Conservation (phyloP, 2,888 invertebrate species). For the Linnaemya tessellans region DNA sequence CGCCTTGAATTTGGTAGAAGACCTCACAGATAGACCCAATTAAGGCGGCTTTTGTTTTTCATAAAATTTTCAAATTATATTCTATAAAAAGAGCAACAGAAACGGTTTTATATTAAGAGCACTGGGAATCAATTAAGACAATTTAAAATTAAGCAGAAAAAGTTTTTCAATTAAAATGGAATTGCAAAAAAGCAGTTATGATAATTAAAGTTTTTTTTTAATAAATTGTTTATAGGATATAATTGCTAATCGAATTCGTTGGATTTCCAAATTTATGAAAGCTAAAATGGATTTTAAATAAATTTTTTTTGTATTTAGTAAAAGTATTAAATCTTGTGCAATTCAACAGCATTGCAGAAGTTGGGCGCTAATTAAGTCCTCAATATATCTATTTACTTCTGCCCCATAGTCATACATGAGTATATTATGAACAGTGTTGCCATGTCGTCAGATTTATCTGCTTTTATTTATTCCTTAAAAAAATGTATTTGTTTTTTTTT, state of each 20-base stretch:
- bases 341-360: not conserved
- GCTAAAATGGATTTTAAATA: too few species aligned
- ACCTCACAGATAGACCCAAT: conserved; percentile 62
- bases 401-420: too few species aligned
- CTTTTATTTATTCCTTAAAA: too few species aligned
- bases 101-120: conserved; percentile 5
- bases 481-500: too few species aligned
- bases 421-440: too few species aligned
- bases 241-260: not conserved
- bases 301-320: too few species aligned
- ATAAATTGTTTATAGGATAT: not conserved
- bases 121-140: conserved; percentile 25
- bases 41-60: conserved; percentile 43
- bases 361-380: too few species aligned
- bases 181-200: conserved; percentile 2
- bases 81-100: not conserved
- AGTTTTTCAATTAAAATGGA: conserved; percentile 4
- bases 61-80: conserved; percentile 29
- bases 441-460: too few species aligned
- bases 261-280: not conserved
- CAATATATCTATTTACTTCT: too few species aligned
- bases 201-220: conserved; percentile 1
- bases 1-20: conserved; percentile 38
- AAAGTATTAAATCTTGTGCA: not conserved
- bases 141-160: conserved; percentile 22